These are phyloP conservation scores for Trachythela sp. DNA, from an alignment of 64 coral and sea anemone genomes.

Conservation along the genomic window DNA sequence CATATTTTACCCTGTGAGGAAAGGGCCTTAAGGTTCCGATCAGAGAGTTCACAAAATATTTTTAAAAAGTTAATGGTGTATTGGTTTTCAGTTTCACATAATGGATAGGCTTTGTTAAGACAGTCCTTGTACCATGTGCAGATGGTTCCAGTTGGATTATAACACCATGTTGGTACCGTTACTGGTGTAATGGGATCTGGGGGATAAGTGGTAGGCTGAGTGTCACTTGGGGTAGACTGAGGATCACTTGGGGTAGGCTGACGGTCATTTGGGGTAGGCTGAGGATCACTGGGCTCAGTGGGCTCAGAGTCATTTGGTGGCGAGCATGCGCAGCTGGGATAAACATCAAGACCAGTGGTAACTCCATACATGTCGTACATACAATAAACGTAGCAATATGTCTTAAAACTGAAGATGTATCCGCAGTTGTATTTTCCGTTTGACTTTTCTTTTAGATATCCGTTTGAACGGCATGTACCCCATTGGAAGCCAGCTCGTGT, in stretches of 20 bases:
- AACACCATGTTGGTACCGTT: neutral
- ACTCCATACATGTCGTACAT: neutral
- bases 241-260: too few species aligned
- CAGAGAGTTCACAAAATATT: neutral
- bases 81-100: neutral
- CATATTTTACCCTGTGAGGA: neutral
- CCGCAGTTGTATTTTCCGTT: neutral
- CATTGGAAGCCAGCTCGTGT: neutral
- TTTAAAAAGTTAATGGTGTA: neutral
- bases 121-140: neutral
- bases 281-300: too few species aligned
- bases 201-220: neutral
- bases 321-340: neutral
- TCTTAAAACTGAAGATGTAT: neutral
- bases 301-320: too few species aligned
- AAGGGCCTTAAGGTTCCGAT: neutral
- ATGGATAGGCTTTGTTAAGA: neutral
- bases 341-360: too few species aligned
- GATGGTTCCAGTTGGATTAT: neutral
- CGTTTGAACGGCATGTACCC: neutral
- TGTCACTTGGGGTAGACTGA: neutral
- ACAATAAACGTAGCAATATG: neutral
- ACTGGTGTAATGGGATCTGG: too few species aligned
- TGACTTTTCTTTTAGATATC: neutral
- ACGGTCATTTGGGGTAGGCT: too few species aligned